phyloP scores from a whole-genome alignment of 2,888 invertebrate genomes.

The Lissonota sp. region DNA sequence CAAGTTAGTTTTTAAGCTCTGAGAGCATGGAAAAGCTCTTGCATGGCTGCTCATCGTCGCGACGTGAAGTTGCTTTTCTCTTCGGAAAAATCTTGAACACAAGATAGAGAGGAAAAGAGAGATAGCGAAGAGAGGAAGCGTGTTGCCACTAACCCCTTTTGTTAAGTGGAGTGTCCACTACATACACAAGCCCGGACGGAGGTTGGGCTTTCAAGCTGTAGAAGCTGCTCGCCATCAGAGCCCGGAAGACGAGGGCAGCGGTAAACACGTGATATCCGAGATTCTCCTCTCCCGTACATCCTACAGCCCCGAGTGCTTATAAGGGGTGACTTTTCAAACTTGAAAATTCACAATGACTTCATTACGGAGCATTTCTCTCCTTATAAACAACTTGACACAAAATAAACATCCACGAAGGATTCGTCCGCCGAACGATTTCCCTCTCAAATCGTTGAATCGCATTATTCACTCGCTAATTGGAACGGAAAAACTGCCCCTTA shows the following conservation, averaged over 20 bases:
- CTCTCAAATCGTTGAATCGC: neutral
- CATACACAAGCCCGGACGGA: slow-evolving; percentile 53
- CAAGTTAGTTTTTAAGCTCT: neutral
- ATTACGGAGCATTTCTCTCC: neutral
- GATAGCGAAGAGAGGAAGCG: slow-evolving; percentile 24
- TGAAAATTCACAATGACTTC: neutral
- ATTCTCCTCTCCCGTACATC: slow-evolving; percentile 45
- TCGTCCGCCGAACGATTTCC: neutral
- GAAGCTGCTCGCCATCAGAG: slow-evolving; percentile 53
- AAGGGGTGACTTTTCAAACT: slow-evolving; percentile 17
- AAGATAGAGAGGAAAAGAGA: slow-evolving; percentile 44
- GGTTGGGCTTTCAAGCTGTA: slow-evolving; percentile 63
- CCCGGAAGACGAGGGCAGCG: slow-evolving; percentile 60
- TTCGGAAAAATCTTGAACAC: slow-evolving; percentile 17
- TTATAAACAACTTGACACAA: neutral
- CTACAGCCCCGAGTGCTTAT: neutral
- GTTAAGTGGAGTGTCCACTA: slow-evolving; percentile 77
- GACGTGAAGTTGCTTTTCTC: slow-evolving; percentile 42
- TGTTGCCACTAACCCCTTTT: slow-evolving; percentile 63
- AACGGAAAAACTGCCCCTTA: neutral
- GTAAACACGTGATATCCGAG: slow-evolving; percentile 68
- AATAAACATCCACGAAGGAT: neutral
- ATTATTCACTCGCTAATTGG: neutral
- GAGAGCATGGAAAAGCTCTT: slow-evolving; percentile 39
- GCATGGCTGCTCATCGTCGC: neutral